A percentile compares a stretch with the other conserved stretches of the same genome.
Conservation (phyloP, 2,888 invertebrate genomes). For the Argyresthia goedartella region DNA sequence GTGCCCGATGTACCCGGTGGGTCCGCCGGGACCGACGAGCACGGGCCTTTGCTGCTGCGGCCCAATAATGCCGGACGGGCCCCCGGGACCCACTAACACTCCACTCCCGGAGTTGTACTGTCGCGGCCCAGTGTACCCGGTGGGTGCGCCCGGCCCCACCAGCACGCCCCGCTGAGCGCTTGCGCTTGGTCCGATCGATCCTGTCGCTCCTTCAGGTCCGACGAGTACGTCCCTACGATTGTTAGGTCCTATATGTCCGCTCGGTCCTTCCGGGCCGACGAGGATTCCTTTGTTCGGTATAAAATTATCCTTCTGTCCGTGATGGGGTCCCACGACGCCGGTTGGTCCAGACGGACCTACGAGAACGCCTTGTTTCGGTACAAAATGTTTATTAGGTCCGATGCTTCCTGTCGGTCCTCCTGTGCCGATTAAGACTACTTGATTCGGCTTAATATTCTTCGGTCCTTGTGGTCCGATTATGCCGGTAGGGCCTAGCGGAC, state of each 20-base stretch:
- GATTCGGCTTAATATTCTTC: not conserved
- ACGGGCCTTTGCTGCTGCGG: conserved; percentile 17
- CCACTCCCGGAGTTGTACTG: not conserved
- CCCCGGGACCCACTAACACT: conserved; percentile 8
- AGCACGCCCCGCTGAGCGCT: conserved; percentile 23
- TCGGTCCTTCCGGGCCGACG: not conserved
- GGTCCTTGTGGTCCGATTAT: conserved; percentile 1
- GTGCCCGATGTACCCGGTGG: conserved; percentile 26
- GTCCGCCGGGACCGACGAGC: conserved; percentile 51
- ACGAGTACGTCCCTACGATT: conserved; percentile 15
- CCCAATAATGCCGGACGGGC: conserved; percentile 13
- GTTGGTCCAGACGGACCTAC: not conserved
- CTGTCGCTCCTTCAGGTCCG: conserved; percentile 8
- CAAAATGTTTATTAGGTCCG: conserved; percentile 15
- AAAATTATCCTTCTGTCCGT: not conserved
- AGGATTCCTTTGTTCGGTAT: not conserved
- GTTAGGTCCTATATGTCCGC: conserved; percentile 4
- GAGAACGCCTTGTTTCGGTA: conserved; percentile 2
- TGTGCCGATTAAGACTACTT: conserved; percentile 47
- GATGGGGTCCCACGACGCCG: conserved; percentile 4
- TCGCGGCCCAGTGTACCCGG: conserved; percentile 22
- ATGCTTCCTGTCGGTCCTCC: conserved; percentile 34
- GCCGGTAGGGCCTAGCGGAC: conserved; percentile 1
- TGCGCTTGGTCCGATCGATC: conserved; percentile 3
- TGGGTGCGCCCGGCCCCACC: conserved; percentile 49